phyloP scores from a whole-genome alignment of 2,888 invertebrate species.

The Mystacides longicornis region DNA sequence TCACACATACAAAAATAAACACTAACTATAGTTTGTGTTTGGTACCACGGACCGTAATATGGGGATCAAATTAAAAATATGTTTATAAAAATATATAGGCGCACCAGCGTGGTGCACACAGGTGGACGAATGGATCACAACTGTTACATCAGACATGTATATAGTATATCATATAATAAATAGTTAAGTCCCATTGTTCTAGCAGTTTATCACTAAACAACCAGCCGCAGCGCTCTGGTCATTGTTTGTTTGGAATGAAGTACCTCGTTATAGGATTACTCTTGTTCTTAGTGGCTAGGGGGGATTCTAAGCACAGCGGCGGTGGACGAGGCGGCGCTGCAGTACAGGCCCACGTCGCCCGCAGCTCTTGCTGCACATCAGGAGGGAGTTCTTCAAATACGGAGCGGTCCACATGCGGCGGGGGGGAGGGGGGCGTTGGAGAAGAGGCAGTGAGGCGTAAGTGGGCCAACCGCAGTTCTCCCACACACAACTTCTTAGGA shows the following conservation, averaged over 20 bases:
- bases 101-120: too few species aligned
- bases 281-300: conserved; percentile 4
- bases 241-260: conserved; percentile 24
- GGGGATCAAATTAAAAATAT: too few species aligned
- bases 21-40: too few species aligned
- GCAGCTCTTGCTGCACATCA: conserved; percentile 66
- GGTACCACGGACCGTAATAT: too few species aligned
- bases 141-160: too few species aligned
- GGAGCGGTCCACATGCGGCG: conserved; percentile 58
- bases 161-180: too few species aligned
- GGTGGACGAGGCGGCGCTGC: not conserved
- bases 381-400: conserved; percentile 65
- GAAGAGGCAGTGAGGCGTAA: not conserved
- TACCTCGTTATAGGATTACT: conserved; percentile 25
- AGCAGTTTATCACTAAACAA: too few species aligned
- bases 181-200: too few species aligned
- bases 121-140: too few species aligned
- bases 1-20: too few species aligned
- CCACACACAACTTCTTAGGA: conserved; percentile 57
- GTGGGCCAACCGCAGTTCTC: conserved; percentile 11
- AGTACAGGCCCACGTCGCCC: conserved; percentile 54
- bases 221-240: too few species aligned
- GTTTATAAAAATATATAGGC: too few species aligned
- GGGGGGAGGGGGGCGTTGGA: conserved; percentile 34
- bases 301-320: not conserved